Base-by-base conservation (phyloP, 1,140 invertebrate genomes). In the Apis florea region DNA sequence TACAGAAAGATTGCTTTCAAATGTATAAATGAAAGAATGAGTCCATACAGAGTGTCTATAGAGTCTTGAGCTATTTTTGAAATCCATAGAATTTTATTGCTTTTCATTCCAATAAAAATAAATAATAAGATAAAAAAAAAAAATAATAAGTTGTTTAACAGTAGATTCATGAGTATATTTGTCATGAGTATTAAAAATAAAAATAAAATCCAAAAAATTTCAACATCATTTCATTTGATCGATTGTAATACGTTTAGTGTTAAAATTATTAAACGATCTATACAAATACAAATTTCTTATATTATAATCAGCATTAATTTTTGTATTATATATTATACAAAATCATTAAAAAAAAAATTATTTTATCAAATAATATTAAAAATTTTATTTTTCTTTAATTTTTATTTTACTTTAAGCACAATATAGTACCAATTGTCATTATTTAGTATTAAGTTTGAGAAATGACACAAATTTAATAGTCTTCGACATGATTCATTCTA, bases 21-120 rank as follows among this genome's bases (percentile, higher is more conserved):
- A 40, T 40, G 6, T 2, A 51, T 47, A 19, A 49, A 56, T 61
- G 40, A 47, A 67, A n/a, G 3, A 53, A 24, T 9, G 15, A 26
- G 4, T n/a, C 0, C 12, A 19, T 70, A 61, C 76, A 78, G 76
- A 47, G 67, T 61, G 76, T 47, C 49, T 61, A 58, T 66, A 13
- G 19, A n/a, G 24, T 64, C 58, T 31, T 40, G 1, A 61, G 4
- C 17, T 26, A 51, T 0, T 19, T 24, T n/a, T 53, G 67, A 19
- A 31, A 70, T 51, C 1, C 21, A 21, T 17, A 1, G n/a, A 17
- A 10, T n/a, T 51, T 10, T n/a, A 67, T n/a, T 49, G 8, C 0
- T 51, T 21, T 11, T 51, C n/a, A 53, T 26, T 53, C 19, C 12
- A n/a, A 0, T 19, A 49, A 21, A 70, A 19, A 19, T 24, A n/a